Percentiles rank a stretch among this genome's conserved stretches.
Evolutionary conservation across 2,113 vertebrate genomes (phyloP).

Genomic region (Albula goreensis): DNA sequence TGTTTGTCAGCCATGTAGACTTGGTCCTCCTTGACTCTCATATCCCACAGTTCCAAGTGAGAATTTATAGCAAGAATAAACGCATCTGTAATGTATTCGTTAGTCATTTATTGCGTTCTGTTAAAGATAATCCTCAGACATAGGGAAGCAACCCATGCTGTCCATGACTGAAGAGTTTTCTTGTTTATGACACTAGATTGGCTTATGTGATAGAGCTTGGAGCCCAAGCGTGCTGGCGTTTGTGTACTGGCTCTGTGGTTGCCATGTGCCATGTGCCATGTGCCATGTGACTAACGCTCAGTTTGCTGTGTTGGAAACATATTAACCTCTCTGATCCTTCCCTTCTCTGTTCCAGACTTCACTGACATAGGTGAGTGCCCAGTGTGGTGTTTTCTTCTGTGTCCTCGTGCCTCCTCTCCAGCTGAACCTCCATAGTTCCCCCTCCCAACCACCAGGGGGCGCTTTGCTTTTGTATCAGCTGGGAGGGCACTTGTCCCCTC

Average conservation of each 20-base stretch:
- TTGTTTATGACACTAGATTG: neutral
- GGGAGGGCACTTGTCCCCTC: neutral
- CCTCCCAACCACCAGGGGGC: neutral
- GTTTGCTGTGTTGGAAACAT: constrained; percentile 40
- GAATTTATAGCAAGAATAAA: no score
- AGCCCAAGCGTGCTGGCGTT: neutral
- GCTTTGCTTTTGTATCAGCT: constrained; percentile 9
- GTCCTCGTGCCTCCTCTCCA: constrained; percentile 27
- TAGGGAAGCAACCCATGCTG: no score
- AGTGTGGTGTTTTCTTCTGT: constrained; percentile 35
- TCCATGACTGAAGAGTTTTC: no score
- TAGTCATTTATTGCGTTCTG: no score
- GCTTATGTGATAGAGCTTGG: neutral
- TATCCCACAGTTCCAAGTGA: no score
- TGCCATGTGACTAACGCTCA: constrained; percentile 23
- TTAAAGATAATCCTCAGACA: no score
- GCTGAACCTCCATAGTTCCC: no score
- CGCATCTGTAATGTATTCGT: no score
- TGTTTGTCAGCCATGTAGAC: no score
- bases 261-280: constrained; percentile 1
- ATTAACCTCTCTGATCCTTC: constrained; percentile 61
- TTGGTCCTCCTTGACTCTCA: no score
- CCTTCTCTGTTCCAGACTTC: constrained; percentile 77
- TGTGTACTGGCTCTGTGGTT: neutral
- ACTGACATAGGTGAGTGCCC: constrained; percentile 77